Evolutionary conservation across 2,888 invertebrate genomes (phyloP).

Genomic region (Sesia bembeciformis): DNA sequence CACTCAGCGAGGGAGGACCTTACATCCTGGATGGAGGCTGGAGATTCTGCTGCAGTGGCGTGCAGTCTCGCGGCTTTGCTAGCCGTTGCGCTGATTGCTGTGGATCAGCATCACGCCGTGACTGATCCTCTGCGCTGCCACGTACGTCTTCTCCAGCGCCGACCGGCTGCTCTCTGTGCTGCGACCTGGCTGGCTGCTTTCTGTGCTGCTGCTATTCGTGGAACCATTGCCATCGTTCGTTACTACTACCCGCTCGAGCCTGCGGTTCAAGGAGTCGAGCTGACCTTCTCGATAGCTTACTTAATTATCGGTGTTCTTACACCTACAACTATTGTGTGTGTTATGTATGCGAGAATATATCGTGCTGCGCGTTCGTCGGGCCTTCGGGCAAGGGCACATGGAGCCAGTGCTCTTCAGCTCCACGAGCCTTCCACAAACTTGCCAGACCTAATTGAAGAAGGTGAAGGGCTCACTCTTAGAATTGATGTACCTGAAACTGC

Average conservation of each 20-base stretch:
- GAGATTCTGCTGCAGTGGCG: constrained; percentile 66
- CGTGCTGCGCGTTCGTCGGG: constrained; percentile 83
- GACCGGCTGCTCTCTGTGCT: constrained; percentile 63
- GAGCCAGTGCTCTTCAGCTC: constrained; percentile 68
- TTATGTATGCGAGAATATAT: constrained; percentile 84
- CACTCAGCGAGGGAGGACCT: constrained; percentile 77
- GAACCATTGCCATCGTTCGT: constrained; percentile 41
- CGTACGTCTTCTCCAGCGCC: constrained; percentile 61
- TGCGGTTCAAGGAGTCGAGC: constrained; percentile 39
- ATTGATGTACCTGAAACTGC: constrained; percentile 49
- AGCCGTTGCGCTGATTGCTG: constrained; percentile 54
- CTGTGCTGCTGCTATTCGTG: constrained; percentile 45
- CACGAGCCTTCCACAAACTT: constrained; percentile 55
- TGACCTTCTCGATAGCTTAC: constrained; percentile 53
- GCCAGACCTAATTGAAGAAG: constrained; percentile 56
- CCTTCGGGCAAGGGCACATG: constrained; percentile 56
- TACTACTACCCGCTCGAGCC: constrained; percentile 42
- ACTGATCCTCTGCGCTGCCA: constrained; percentile 68
- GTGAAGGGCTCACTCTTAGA: constrained; percentile 57
- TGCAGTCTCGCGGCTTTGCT: constrained; percentile 53
- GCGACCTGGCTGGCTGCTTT: constrained; percentile 70
- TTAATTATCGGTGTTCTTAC: constrained; percentile 45
- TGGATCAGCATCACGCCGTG: constrained; percentile 73
- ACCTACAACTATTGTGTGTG: constrained; percentile 78
- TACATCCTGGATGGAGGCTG: constrained; percentile 72